Evolutionary conservation across 2,113 vertebrate genomes (phyloP).

Genomic region (Chauna torquata): DNA sequence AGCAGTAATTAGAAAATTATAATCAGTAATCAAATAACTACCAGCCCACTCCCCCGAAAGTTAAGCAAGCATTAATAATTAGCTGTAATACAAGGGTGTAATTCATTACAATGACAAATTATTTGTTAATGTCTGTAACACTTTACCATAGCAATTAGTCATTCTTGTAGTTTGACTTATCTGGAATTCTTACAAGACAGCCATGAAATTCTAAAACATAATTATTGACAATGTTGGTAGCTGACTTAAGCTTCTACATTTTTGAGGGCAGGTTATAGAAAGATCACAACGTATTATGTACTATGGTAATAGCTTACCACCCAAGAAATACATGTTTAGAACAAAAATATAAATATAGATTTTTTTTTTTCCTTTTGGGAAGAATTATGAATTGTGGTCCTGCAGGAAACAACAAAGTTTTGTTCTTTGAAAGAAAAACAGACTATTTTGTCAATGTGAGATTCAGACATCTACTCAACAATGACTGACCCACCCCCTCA

Average conservation of each 20-base stretch:
- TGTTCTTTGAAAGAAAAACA: conserved; percentile 30
- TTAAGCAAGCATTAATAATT: conserved; percentile 52
- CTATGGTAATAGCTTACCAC: background rate
- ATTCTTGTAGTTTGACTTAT: conserved; percentile 36
- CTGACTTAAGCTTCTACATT: background rate
- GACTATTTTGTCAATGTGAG: background rate
- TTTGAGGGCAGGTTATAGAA: background rate
- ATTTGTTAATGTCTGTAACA: conserved; percentile 30
- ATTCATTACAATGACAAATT: conserved; percentile 50
- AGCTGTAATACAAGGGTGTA: background rate
- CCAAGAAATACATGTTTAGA: background rate
- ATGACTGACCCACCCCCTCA: background rate
- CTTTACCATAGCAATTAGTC: conserved; percentile 30
- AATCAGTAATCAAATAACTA: conserved; percentile 44
- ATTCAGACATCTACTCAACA: background rate
- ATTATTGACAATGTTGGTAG: conserved; percentile 25
- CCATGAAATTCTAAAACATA: conserved; percentile 32
- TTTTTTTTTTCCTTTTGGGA: background rate
- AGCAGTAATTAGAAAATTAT: conserved; percentile 39
- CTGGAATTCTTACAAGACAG: conserved; percentile 38
- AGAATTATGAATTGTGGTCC: background rate
- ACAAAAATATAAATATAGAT: background rate
- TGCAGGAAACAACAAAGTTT: background rate
- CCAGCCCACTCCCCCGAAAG: background rate
- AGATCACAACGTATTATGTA: background rate